Base-by-base conservation (phyloP, 2,113 vertebrate genomes). In the Crocuta crocuta region DNA sequence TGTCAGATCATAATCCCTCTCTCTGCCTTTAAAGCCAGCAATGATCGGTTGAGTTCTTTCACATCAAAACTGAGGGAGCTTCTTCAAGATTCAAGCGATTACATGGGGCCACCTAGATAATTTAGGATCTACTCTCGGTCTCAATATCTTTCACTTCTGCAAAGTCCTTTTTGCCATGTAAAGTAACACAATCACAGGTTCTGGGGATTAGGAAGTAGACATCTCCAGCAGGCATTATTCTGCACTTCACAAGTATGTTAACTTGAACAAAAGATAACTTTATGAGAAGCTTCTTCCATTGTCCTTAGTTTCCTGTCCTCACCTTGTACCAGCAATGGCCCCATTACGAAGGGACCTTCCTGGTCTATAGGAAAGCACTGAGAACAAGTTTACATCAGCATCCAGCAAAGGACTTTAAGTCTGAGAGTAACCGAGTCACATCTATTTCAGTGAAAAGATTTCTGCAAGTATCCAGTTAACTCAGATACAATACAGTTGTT, bases 1-100 rank as follows among this genome's bases (percentile, higher is more conserved):
- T n/a, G 1, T n/a, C 0, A 11, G 35, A 5, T 50, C 7, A 0
- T 2, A 7, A 58, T 4, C 35, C 5, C 26, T 35, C 73, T 53
- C 35, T 81, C 9, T 6, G 28, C 10, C 66, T 43, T 33, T 80
- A 76, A 35, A 35, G 33, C 7, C 48, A 28, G 10, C 10, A 35
- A n/a, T 11, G 13, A 65, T 3, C 7, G 8, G 17, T 10, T 17
- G 26, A 53, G 39, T 63, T 48, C 39, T 78, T 4, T 71, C 24
- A 61, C 13, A 53, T 43, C 10, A 28, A 53, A 89, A 71, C 5
- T 3, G 21, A 66, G 9, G 28, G 28, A 45, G 0, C 4, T 21
- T 73, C 7, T 48, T n/a, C 43, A 58, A 12, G 53, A 53, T 43
- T 55, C 53, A 17, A 0, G 11, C 43, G 35, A 91, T 53, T 1